Conservation (phyloP, 2,113 vertebrate species). For the Catharus fuscescens region DNA sequence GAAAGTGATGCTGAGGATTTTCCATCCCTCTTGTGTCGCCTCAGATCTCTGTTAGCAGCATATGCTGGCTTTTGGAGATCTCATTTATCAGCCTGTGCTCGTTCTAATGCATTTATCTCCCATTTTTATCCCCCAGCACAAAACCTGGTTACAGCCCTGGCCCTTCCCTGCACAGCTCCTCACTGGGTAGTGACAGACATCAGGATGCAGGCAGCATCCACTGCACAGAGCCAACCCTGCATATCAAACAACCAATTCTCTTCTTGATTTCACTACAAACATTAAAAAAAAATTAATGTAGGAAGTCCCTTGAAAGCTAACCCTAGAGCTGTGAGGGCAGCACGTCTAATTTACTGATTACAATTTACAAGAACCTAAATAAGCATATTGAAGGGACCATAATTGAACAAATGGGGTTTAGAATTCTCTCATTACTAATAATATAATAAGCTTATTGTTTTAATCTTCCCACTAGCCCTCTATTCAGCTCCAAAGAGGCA, state of each 20-base stretch:
- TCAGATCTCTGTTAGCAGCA: background rate
- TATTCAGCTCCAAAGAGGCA: conserved; percentile 41
- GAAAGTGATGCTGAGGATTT: background rate
- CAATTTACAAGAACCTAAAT: conserved; percentile 67
- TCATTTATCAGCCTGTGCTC: background rate
- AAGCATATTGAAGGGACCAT: conserved; percentile 52
- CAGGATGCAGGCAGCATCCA: conserved; percentile 44
- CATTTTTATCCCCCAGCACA: background rate
- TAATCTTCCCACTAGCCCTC: conserved; percentile 41
- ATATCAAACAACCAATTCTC: conserved; percentile 42
- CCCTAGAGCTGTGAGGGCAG: conserved; percentile 55
- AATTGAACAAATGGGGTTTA: conserved; percentile 66
- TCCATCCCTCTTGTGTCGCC: background rate
- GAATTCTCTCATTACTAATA: conserved; percentile 57
- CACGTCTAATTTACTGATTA: conserved; percentile 66
- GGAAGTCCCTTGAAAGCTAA: conserved; percentile 48
- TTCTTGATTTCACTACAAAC: conserved; percentile 38
- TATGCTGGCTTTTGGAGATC: background rate
- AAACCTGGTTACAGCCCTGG: background rate
- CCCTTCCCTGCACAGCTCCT: background rate
- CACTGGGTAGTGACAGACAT: background rate
- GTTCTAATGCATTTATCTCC: background rate
- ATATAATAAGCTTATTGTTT: conserved; percentile 62
- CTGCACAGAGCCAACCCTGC: conserved; percentile 13
- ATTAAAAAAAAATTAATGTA: background rate